Evolutionary conservation across 1,140 invertebrate species (phyloP), one percentile per base, ranked within the genome.

Genomic region (Lysiphlebus fabarum): DNA sequence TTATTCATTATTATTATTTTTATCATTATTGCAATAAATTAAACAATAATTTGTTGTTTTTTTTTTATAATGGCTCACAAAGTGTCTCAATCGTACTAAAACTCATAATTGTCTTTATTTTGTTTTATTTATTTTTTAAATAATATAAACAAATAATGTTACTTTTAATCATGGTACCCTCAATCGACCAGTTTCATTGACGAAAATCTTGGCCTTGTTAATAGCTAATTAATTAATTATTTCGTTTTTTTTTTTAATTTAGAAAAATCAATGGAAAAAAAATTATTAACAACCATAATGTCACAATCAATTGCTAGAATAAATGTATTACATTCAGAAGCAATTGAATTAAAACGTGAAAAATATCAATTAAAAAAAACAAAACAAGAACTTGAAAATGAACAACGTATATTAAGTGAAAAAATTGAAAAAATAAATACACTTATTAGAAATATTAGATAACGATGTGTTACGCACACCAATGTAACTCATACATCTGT

Each of bases 401-500:
- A 78, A 37, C 72, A 66, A 62, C 69, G 69, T 53, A 54, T 63
- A 56, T 66, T 78, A 44, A 69, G 62, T 48, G 75, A 75, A 7
- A 74, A 77, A 45, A 74, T 78, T 17, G 75, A 78, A 47, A 71
- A 69, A 53, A 69, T 78, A 54, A 77, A 77, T 41, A 62, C 67
- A 59, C 69, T 78, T 59, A 64, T 76, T 58, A 75, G 69, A 54
- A 69, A 67, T 60, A 67, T 75, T 67, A 78, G 76, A 69, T 78
- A 77, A 72, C 75, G 68, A 74, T 70, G 65, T 64, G 68, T 64
- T 65, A 77, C 68, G 71, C 69, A 68, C 74, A 75, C 76, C 73
- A 78, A 72, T 74, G 74, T 77, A 77, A 78, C 74, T 75, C 69
- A 73, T 76, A 73, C 74, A 73, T 78, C 76, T 78, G 76, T 78